Evolutionary conservation across 2,797 vertebrate species (phyloP).

Genomic region (Sylvilagus floridanus): DNA sequence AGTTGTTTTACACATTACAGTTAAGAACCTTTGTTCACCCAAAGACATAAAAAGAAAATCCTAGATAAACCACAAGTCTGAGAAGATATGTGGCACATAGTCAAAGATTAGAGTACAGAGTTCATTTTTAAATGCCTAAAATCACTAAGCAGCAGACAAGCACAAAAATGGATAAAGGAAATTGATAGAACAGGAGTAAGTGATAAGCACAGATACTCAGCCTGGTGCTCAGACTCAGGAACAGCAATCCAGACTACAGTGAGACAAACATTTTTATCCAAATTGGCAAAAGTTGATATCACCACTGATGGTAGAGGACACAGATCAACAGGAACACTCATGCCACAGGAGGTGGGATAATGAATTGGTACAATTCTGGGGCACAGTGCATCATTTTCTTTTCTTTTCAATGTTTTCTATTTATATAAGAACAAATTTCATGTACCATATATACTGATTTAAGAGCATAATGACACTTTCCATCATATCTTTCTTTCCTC

Average conservation of each 20-base stretch:
- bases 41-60: neutral
- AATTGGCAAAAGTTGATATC: neutral
- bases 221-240: neutral
- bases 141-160: neutral
- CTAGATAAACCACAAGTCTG: neutral
- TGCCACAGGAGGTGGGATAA: neutral
- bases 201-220: neutral
- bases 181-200: neutral
- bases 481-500: too few relatives aligned
- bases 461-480: too few relatives aligned
- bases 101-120: neutral
- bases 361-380: neutral
- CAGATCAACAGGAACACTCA: neutral
- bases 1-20: constrained; percentile 5
- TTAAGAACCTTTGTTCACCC: neutral
- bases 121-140: constrained; percentile 1
- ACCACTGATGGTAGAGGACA: neutral
- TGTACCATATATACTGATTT: too few relatives aligned
- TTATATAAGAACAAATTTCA: too few relatives aligned
- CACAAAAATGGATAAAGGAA: neutral
- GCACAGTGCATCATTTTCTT: neutral
- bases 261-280: neutral
- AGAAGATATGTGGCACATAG: neutral
- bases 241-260: neutral
- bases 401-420: too few relatives aligned